Conservation (phyloP, 2,113 vertebrate genomes). For the Hypocryptadius cinnamomeus region DNA sequence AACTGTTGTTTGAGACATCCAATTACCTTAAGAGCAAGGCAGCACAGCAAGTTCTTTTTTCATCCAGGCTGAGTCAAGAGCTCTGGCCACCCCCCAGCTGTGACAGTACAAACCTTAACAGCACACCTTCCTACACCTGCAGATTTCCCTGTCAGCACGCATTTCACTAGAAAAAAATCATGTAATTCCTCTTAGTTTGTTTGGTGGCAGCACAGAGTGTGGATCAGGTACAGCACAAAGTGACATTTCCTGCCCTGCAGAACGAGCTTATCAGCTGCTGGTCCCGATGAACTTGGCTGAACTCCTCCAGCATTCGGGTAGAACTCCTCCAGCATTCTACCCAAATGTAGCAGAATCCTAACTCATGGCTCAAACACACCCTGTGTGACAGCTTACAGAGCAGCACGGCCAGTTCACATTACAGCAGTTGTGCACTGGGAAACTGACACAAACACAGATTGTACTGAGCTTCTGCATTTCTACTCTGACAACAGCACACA, state of each 20-base stretch:
- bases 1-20: not conserved
- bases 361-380: not conserved
- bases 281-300: not conserved
- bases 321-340: not conserved
- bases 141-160: not conserved
- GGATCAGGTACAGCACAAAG: not conserved
- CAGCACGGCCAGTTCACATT: not conserved
- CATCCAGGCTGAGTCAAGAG: not conserved
- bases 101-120: not conserved
- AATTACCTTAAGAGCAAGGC: not conserved
- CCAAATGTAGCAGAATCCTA: not conserved
- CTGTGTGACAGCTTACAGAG: not conserved
- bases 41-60: accelerated
- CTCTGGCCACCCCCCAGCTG: not conserved
- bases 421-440: not conserved
- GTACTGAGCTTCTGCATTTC: not conserved
- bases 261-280: not conserved
- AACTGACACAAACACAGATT: not conserved
- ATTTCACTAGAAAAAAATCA: not conserved
- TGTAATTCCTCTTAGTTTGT: not conserved
- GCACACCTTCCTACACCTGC: not conserved
- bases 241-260: not conserved
- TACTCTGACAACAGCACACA: not conserved
- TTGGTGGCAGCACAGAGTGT: not conserved
- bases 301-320: no score